Evolutionary conservation across 2,797 vertebrate genomes (phyloP).

Genomic region (Dallia pectoralis): DNA sequence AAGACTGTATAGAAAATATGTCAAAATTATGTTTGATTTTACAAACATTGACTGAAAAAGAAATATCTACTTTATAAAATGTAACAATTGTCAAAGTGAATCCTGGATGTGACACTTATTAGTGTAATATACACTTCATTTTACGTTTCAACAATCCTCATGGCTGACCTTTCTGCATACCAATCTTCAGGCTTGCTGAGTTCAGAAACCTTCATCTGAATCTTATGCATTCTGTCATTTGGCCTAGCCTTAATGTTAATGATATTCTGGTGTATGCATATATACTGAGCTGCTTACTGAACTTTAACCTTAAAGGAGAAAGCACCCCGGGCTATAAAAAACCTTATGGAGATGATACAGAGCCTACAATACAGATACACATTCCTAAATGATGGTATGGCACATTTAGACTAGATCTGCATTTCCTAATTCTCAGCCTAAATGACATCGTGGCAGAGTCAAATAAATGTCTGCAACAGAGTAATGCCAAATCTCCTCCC

Average conservation of each 20-base stretch:
- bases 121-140: neutral
- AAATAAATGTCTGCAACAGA: neutral
- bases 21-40: neutral
- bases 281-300: neutral
- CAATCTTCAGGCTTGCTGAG: neutral
- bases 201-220: neutral
- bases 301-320: neutral
- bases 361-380: too few relatives aligned
- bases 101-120: neutral
- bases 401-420: too few relatives aligned
- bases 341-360: too few relatives aligned
- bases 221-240: neutral
- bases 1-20: neutral
- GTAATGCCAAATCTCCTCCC: neutral
- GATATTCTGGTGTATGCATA: neutral
- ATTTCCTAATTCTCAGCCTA: too few relatives aligned
- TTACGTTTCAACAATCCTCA: neutral
- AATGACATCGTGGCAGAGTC: neutral
- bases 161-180: neutral
- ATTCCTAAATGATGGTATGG: too few relatives aligned
- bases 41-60: neutral
- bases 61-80: neutral
- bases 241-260: neutral
- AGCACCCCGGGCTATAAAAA: neutral
- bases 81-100: neutral